These are phyloP conservation scores for Crotophaga sulcirostris DNA, from an alignment of 2,113 vertebrate species.

Conservation along the genomic window DNA sequence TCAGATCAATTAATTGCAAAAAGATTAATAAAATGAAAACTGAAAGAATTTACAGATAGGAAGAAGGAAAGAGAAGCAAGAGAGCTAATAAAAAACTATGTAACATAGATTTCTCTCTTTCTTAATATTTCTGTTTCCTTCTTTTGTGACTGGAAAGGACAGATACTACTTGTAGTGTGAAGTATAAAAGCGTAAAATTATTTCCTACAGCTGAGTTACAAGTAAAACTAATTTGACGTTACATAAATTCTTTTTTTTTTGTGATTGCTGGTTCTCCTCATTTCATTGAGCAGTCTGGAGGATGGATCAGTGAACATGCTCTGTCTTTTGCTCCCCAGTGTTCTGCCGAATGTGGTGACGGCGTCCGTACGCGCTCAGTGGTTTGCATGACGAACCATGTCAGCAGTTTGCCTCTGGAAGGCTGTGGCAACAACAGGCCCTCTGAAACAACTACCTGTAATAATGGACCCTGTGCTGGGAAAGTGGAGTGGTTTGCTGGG, in stretches of 20 bases:
- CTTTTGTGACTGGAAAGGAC: not conserved
- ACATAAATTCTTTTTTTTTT: rapidly evolving
- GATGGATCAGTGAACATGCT: rapidly evolving
- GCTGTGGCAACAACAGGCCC: conserved; percentile 87
- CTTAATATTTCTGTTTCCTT: not conserved
- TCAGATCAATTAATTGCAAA: not conserved
- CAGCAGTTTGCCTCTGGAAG: conserved; percentile 90
- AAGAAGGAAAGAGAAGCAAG: not conserved
- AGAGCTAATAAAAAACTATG: not conserved
- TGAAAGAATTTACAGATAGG: not conserved
- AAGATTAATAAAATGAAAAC: not conserved
- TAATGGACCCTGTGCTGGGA: conserved; percentile 87
- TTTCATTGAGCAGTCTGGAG: not conserved
- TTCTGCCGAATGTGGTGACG: conserved; percentile 88
- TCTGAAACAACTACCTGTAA: conserved; percentile 82
- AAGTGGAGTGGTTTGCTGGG: conserved; percentile 91
- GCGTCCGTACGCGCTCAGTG: conserved; percentile 83
- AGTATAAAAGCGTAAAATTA: not conserved
- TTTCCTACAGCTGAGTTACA: not conserved
- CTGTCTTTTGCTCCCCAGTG: conserved; percentile 75
- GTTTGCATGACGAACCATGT: conserved; percentile 90
- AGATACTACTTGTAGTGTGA: not conserved
- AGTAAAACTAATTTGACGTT: not conserved
- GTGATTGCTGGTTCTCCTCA: rapidly evolving
- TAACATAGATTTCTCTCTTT: not conserved